phyloP scores from a whole-genome alignment of 2,113 vertebrate genomes.

The Suncus etruscus region DNA sequence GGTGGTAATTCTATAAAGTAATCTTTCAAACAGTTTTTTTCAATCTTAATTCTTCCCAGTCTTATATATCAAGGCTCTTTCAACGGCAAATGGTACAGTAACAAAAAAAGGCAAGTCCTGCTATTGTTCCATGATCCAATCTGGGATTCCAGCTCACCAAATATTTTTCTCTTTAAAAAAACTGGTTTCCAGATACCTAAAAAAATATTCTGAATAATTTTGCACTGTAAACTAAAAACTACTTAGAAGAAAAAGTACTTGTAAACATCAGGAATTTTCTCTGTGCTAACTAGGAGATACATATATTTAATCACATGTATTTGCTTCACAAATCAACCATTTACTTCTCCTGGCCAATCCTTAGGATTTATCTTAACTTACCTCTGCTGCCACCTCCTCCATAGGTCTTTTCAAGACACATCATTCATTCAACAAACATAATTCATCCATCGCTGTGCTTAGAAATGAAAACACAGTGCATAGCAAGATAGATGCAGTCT shows the following conservation, averaged over 20 bases:
- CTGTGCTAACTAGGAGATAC: background rate
- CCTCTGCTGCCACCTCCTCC: background rate
- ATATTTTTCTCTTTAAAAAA: background rate
- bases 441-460: background rate
- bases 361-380: background rate
- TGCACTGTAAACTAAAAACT: no score
- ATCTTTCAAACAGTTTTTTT: background rate
- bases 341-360: background rate
- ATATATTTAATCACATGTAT: background rate
- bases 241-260: background rate
- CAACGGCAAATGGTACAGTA: no score
- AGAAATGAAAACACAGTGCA: background rate
- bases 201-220: background rate
- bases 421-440: background rate
- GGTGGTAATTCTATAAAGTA: background rate
- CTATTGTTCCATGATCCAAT: background rate
- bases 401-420: background rate
- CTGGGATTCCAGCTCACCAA: background rate
- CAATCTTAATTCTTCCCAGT: background rate
- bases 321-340: background rate
- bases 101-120: no score
- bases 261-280: background rate
- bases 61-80: no score
- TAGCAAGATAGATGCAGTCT: background rate
- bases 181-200: background rate